A percentile compares a stretch with the other conserved stretches of the same genome.
Conservation (phyloP, 2,113 vertebrate species). For the Paedocypris sp. region DNA sequence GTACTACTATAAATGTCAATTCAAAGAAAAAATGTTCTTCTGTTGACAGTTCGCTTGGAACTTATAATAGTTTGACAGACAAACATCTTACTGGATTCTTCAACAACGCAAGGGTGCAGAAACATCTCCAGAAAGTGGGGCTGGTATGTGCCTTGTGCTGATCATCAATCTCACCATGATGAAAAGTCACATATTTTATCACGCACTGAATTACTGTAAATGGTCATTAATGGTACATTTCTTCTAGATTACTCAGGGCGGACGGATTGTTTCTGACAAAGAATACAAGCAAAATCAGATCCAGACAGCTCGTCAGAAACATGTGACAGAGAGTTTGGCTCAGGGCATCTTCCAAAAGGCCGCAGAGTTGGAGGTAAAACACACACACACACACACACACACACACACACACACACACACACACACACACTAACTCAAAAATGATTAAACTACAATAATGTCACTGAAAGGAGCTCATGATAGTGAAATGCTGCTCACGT, state of each 20-base stretch:
- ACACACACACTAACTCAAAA: no score
- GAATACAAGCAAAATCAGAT: conserved; percentile 73
- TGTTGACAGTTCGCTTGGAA: conserved; percentile 67
- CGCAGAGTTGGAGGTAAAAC: conserved; percentile 82
- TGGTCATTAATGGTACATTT: conserved; percentile 11
- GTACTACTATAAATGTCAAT: no score
- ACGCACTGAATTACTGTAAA: no score
- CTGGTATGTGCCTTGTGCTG: no score
- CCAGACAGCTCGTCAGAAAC: conserved; percentile 69
- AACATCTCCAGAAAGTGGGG: conserved; percentile 80
- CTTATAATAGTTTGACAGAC: conserved; percentile 91
- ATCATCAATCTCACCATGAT: no score
- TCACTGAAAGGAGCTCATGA: conserved; percentile 16
- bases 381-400: no score
- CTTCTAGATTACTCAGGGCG: conserved; percentile 78
- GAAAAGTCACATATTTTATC: no score
- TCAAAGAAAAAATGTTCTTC: background rate
- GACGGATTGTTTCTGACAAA: conserved; percentile 81
- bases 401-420: no score
- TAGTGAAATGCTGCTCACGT: no score
- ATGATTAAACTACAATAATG: no score
- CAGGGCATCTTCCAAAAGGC: conserved; percentile 77
- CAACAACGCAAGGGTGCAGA: conserved; percentile 74
- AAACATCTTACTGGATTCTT: conserved; percentile 85
- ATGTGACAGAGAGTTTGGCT: conserved; percentile 69